Percentiles rank a stretch among this genome's conserved stretches.
Evolutionary conservation across 2,797 vertebrate species (phyloP).

Genomic region (Lutjanus campechanus): DNA sequence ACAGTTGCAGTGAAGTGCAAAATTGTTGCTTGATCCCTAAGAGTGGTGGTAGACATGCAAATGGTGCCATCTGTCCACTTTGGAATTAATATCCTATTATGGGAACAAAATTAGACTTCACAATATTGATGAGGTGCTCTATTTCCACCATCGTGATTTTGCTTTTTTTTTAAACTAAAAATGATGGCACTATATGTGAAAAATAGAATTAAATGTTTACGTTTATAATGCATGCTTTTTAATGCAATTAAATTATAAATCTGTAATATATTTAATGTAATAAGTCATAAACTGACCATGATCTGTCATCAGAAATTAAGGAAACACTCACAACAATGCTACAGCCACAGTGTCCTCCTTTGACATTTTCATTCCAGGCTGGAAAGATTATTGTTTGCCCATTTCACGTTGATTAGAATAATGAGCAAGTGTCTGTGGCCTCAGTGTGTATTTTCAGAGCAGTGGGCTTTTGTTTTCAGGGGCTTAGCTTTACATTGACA

Average conservation of each 20-base stretch:
- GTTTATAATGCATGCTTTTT: not conserved
- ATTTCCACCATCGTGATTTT: slow-evolving; percentile 46
- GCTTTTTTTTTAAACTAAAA: not conserved
- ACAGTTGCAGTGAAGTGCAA: slow-evolving; percentile 82
- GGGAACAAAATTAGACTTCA: slow-evolving; percentile 63
- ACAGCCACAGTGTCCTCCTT: too few species aligned
- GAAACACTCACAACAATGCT: too few species aligned
- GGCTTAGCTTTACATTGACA: too few species aligned
- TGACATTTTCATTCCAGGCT: too few species aligned
- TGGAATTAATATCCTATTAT: slow-evolving; percentile 76
- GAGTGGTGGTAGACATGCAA: slow-evolving; percentile 75
- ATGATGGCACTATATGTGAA: slow-evolving; percentile 3
- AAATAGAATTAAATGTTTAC: not conserved
- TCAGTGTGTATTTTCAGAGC: too few species aligned
- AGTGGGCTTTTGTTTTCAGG: too few species aligned
- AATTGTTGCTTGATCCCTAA: slow-evolving; percentile 81
- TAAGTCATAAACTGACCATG: too few species aligned
- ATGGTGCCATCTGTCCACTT: slow-evolving; percentile 80
- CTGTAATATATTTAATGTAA: too few species aligned
- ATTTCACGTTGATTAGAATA: too few species aligned
- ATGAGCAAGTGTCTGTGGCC: too few species aligned
- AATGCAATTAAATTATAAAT: not conserved
- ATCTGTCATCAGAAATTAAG: too few species aligned
- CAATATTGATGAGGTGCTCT: slow-evolving; percentile 70
- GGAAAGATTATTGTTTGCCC: too few species aligned